phyloP scores from a whole-genome alignment of 2,797 vertebrate species.

The Sebastes melanostomus region DNA sequence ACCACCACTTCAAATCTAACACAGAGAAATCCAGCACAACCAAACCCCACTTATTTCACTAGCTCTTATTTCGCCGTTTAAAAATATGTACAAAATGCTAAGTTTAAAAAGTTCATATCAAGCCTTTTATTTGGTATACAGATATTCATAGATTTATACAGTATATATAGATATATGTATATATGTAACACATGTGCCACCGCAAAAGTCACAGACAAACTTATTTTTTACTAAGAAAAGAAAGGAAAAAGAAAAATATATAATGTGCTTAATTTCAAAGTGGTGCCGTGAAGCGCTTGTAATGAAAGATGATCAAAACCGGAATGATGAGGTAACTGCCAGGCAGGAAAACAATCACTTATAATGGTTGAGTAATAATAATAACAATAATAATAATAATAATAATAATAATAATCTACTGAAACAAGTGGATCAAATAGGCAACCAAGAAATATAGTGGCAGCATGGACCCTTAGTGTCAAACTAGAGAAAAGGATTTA shows the following conservation, averaged over 20 bases:
- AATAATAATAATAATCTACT: conserved; percentile 34
- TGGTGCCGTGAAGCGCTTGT: conserved; percentile 78
- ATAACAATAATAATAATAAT: conserved; percentile 45
- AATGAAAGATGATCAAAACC: conserved; percentile 67
- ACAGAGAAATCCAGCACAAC: conserved; percentile 72
- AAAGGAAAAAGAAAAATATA: conserved; percentile 73
- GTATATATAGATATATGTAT: conserved; percentile 73
- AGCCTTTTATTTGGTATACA: conserved; percentile 96
- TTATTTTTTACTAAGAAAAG: conserved; percentile 81
- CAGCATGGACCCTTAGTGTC: conserved; percentile 78
- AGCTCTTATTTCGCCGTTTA: conserved; percentile 78
- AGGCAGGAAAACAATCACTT: conserved; percentile 76
- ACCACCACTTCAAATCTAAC: conserved; percentile 85
- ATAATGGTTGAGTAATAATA: conserved; percentile 40
- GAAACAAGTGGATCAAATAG: conserved; percentile 51
- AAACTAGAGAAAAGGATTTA: conserved; percentile 69
- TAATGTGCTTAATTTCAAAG: conserved; percentile 73
- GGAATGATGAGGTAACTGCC: conserved; percentile 91
- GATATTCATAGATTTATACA: conserved; percentile 81
- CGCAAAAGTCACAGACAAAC: conserved; percentile 87
- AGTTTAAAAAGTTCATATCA: conserved; percentile 94
- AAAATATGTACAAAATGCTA: conserved; percentile 78
- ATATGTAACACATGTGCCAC: conserved; percentile 92
- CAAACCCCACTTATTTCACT: neutral
- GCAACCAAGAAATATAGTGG: conserved; percentile 69